These are phyloP conservation scores for Heloderma charlesbogerti DNA, from an alignment of 2,113 vertebrate genomes.

Conservation along the genomic window DNA sequence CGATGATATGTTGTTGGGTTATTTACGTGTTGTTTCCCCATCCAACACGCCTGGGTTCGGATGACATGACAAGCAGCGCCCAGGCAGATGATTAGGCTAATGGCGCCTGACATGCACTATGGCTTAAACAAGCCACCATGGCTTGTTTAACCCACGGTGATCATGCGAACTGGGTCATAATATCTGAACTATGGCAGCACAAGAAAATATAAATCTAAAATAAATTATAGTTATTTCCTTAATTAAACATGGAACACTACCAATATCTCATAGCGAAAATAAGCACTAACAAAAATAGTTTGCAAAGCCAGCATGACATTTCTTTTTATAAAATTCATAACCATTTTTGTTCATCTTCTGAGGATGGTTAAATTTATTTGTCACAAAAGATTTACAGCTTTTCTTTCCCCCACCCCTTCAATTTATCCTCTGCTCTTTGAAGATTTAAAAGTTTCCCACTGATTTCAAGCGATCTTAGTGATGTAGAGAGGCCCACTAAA, in stretches of 20 bases:
- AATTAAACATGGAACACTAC: constrained; percentile 17
- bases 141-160: too few species aligned
- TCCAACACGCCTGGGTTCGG: too few species aligned
- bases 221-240: constrained; percentile 28
- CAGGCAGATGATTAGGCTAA: too few species aligned
- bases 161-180: too few species aligned
- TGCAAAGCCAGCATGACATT: constrained; percentile 26
- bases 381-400: constrained; percentile 51
- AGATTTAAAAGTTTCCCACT: constrained; percentile 50
- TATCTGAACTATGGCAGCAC: constrained; percentile 10
- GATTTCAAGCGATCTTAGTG: constrained; percentile 60
- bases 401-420: constrained; percentile 35
- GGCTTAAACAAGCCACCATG: too few species aligned
- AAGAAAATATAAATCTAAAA: constrained; percentile 19
- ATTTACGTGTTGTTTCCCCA: too few species aligned
- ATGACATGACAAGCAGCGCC: too few species aligned
- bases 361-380: constrained; percentile 55
- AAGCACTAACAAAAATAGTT: constrained; percentile 31
- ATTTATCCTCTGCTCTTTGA: constrained; percentile 55
- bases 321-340: constrained; percentile 50
- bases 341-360: constrained; percentile 49
- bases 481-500: constrained; percentile 32
- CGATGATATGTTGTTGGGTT: too few species aligned
- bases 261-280: constrained; percentile 1
- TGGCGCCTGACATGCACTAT: too few species aligned